phyloP scores from a whole-genome alignment of 2,888 invertebrate genomes.

The Chrysodeixis includens region DNA sequence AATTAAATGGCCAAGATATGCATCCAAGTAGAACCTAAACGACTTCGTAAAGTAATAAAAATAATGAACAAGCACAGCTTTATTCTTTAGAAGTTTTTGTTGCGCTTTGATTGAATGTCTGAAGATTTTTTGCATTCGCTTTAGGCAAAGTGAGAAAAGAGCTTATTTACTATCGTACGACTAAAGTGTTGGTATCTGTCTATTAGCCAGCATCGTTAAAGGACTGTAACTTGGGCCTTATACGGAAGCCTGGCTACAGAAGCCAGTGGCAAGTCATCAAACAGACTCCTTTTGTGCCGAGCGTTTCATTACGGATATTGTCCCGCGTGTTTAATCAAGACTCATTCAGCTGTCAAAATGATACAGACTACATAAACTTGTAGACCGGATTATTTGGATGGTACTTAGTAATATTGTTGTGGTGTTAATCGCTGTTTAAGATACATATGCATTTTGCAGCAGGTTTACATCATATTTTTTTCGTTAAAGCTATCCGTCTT shows the following conservation, averaged over 20 bases:
- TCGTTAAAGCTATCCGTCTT: not conserved
- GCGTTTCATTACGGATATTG: conserved; percentile 49
- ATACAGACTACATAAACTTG: conserved; percentile 32
- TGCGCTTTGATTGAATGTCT: not conserved
- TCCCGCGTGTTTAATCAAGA: conserved; percentile 41
- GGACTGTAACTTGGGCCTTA: conserved; percentile 35
- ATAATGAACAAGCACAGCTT: not conserved
- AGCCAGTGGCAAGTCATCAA: conserved; percentile 35
- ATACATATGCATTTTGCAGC: not conserved
- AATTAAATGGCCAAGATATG: conserved; percentile 34
- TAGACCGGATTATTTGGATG: not conserved
- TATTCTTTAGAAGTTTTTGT: conserved; percentile 12
- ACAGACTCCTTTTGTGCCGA: conserved; percentile 46
- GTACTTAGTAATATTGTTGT: not conserved
- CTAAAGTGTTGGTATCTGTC: conserved; percentile 14
- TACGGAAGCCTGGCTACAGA: conserved; percentile 20
- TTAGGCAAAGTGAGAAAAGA: not conserved
- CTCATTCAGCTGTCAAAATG: conserved; percentile 36
- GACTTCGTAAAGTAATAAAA: conserved; percentile 29
- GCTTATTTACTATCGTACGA: not conserved
- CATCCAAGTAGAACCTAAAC: conserved; percentile 42
- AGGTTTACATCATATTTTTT: not conserved
- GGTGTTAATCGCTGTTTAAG: not conserved
- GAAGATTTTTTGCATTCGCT: conserved; percentile 7
- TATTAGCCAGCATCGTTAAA: conserved; percentile 23